phyloP scores from a whole-genome alignment of 2,888 invertebrate species.

The Nemurella pictetii region DNA sequence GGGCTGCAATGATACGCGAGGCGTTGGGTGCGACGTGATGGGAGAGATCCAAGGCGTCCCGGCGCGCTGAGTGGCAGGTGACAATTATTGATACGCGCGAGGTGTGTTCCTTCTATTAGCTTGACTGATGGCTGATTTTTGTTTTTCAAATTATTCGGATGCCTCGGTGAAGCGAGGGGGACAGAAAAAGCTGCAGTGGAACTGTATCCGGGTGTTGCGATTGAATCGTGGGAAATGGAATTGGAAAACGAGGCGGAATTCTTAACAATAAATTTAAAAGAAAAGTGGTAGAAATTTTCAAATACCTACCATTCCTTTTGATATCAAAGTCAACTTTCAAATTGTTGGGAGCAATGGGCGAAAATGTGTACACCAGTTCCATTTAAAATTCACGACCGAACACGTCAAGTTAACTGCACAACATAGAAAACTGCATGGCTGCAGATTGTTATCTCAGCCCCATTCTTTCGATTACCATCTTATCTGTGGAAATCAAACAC shows the following conservation, averaged over 20 bases:
- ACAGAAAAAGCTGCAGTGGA: too few species aligned
- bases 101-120: background rate
- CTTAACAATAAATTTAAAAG: too few species aligned
- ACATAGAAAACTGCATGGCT: background rate
- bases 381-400: too few species aligned
- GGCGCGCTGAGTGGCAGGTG: background rate
- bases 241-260: too few species aligned
- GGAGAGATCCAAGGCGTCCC: background rate
- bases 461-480: background rate
- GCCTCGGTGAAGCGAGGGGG: background rate
- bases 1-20: background rate
- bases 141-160: background rate
- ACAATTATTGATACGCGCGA: background rate
- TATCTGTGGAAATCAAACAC: background rate
- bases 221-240: too few species aligned
- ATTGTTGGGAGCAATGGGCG: too few species aligned
- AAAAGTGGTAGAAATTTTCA: too few species aligned
- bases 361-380: too few species aligned
- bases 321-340: too few species aligned
- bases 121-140: background rate
- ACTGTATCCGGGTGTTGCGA: too few species aligned
- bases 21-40: background rate
- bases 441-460: background rate
- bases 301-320: too few species aligned
- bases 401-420: too few species aligned